These are phyloP conservation scores for Agapornis roseicollis DNA, from an alignment of 2,113 vertebrate species.

Conservation along the genomic window DNA sequence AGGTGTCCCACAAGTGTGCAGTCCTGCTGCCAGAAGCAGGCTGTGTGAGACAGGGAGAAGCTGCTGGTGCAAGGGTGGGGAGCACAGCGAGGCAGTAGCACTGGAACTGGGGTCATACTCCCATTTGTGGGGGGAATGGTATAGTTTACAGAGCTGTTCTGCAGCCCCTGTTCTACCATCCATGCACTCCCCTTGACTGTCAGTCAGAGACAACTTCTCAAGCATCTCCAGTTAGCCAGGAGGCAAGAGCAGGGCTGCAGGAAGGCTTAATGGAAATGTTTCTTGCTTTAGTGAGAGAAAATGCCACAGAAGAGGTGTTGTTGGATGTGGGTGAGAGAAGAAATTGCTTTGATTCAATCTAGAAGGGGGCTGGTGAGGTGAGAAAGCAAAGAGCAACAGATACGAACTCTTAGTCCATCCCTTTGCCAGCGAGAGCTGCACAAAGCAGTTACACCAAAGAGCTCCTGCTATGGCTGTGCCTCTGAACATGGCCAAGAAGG, in stretches of 20 bases:
- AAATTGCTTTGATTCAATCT: background rate
- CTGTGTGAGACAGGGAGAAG: background rate
- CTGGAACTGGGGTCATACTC: background rate
- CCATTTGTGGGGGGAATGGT: background rate
- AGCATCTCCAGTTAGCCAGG: background rate
- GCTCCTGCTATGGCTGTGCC: background rate
- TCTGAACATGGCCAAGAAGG: background rate
- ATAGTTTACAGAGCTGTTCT: background rate
- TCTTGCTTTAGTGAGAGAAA: background rate
- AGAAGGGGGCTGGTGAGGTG: background rate
- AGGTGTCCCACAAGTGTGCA: fast-evolving
- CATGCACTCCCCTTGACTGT: background rate
- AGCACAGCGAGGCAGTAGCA: fast-evolving
- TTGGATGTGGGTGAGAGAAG: background rate
- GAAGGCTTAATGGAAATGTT: background rate
- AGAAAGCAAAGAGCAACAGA: conserved; percentile 16
- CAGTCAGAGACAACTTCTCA: background rate
- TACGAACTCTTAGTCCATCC: background rate
- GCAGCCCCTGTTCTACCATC: background rate
- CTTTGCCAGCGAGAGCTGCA: background rate
- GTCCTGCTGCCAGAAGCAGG: background rate
- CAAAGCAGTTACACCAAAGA: background rate
- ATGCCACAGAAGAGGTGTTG: background rate
- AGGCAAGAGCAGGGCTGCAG: background rate
- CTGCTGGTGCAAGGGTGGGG: background rate